A percentile compares a stretch with the other conserved stretches of the same genome.
Conservation (phyloP, 2,113 vertebrate species). For the Gnathonemus echidnorhynchus region DNA sequence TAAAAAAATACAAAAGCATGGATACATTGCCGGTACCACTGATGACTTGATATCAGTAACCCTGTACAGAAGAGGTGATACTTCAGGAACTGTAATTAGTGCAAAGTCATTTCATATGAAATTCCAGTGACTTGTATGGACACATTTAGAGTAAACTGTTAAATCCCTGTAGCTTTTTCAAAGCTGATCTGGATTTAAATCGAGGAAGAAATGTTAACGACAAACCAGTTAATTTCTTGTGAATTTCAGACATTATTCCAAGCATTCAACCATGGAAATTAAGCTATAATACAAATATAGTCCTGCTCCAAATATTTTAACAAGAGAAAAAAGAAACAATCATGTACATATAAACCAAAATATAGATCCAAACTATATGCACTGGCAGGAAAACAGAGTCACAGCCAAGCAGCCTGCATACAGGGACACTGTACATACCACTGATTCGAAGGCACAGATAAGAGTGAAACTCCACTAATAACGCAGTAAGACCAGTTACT, state of each 20-base stretch:
- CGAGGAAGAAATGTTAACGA: background rate
- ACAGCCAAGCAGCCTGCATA: background rate
- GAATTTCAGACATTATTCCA: background rate
- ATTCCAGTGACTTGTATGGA: background rate
- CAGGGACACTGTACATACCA: background rate
- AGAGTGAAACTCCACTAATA: background rate
- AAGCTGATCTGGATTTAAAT: background rate
- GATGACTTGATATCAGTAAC: background rate
- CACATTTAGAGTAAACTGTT: background rate
- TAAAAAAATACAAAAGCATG: background rate
- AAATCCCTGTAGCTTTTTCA: background rate
- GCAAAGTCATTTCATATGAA: background rate
- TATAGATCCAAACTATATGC: background rate
- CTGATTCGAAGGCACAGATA: background rate
- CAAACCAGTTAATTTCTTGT: background rate
- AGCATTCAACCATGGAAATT: background rate
- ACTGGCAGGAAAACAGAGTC: background rate
- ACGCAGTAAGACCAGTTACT: background rate
- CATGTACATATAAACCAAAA: background rate
- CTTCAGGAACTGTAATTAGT: background rate
- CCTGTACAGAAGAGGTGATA: background rate
- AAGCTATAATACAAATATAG: slow-evolving; percentile 6
- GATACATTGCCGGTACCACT: background rate
- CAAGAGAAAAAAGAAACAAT: slow-evolving; percentile 4
- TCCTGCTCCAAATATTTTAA: slow-evolving; percentile 10